These are phyloP conservation scores for Propithecus deckenii DNA, from an alignment of 2,797 vertebrate genomes.

Conservation along the genomic window DNA sequence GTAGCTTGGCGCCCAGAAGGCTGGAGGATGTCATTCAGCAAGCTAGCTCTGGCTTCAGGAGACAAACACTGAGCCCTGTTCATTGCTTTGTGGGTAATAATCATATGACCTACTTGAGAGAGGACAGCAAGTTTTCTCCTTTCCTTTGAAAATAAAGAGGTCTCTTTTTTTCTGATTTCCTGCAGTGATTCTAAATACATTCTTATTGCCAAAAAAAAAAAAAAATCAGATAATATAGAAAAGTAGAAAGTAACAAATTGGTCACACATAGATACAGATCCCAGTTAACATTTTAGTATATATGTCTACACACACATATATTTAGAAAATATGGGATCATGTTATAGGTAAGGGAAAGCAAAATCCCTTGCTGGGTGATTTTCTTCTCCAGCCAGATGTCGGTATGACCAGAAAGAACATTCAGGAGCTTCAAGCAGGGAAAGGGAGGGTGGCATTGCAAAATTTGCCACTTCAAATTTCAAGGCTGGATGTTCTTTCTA, in stretches of 20 bases:
- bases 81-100: slow-evolving; percentile 24
- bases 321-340: background rate
- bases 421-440: slow-evolving; percentile 7
- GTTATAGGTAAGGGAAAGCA: slow-evolving; percentile 18
- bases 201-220: background rate
- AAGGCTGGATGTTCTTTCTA: slow-evolving; percentile 61
- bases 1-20: background rate
- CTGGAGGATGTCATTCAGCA: slow-evolving; percentile 17
- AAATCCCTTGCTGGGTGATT: slow-evolving; percentile 41
- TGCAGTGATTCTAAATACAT: slow-evolving; percentile 17
- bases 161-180: background rate
- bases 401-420: slow-evolving; percentile 41
- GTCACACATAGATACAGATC: slow-evolving; percentile 1
- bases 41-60: slow-evolving; percentile 38
- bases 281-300: slow-evolving; percentile 13
- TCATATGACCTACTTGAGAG: background rate
- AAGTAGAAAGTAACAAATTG: slow-evolving; percentile 32
- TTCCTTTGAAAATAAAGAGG: slow-evolving; percentile 44
- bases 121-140: slow-evolving; percentile 1
- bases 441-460: background rate
- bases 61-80: slow-evolving; percentile 16
- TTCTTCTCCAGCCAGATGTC: slow-evolving; percentile 30
- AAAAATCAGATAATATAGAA: background rate
- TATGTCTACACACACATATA: background rate
- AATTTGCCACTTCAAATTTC: slow-evolving; percentile 60